Percentiles rank a stretch among this genome's conserved stretches.
phyloP scores from a whole-genome alignment of 2,888 invertebrate species.

The Selenia dentaria region DNA sequence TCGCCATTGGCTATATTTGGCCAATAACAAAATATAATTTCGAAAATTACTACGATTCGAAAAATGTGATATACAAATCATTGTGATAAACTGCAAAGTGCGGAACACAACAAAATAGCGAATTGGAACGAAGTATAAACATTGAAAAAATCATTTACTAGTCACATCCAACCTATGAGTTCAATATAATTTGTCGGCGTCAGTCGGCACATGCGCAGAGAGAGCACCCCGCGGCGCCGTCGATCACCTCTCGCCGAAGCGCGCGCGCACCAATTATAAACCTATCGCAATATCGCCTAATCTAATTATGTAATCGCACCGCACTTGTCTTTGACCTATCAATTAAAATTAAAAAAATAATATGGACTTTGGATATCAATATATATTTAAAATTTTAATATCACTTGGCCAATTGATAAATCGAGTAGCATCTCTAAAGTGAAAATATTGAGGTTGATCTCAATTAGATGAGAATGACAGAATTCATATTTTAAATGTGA shows the following conservation, averaged over 20 bases:
- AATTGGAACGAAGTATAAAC: neutral
- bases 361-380: slow-evolving; percentile 6
- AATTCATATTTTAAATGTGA: no score
- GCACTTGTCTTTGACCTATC: slow-evolving; percentile 65
- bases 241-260: slow-evolving; percentile 63
- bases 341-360: slow-evolving; percentile 39
- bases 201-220: slow-evolving; percentile 65
- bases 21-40: no score
- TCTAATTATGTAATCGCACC: slow-evolving; percentile 76
- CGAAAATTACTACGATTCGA: no score
- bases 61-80: no score
- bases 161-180: slow-evolving; percentile 40
- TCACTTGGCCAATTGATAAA: no score
- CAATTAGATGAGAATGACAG: no score
- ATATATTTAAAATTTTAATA: no score
- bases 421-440: no score
- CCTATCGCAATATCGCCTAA: slow-evolving; percentile 69
- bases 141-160: neutral
- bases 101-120: no score
- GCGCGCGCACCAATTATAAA: slow-evolving; percentile 72
- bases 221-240: slow-evolving; percentile 74
- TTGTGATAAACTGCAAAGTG: no score
- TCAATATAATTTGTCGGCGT: slow-evolving; percentile 60
- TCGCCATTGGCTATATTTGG: no score
- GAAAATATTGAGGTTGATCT: no score